Evolutionary conservation across 2,797 vertebrate genomes (phyloP), one percentile per base, ranked within the genome.

Genomic region (Urophycis tenuis): DNA sequence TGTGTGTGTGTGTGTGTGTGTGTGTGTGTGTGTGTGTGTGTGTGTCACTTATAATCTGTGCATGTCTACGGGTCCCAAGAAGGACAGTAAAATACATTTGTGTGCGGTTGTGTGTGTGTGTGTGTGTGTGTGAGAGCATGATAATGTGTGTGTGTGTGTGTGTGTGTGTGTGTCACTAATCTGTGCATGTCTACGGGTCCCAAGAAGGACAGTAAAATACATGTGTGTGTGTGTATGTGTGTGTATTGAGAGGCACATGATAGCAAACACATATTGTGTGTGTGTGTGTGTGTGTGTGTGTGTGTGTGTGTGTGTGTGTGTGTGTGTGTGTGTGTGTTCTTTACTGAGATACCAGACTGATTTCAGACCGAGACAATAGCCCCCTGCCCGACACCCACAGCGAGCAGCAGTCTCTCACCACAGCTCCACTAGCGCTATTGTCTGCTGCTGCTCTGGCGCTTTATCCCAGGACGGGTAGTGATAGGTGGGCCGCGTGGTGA

Each of bases 301-400:
- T 29, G 7, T 70, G 67, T 70, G 7, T 29, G 3, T 70, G 67
- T 22, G 9, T 39, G 60, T 14, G 5, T 33, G 45, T 60, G 41
- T 80, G 60, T 70, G 39, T 75, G 73, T 39, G 53, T 60, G 19
- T 30, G 7, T 67, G 29, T 30, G 29, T 9, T 67, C 45, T 67
- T 67, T 12, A 29, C 60, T 29, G 60, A 29, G 60, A 67, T 67
- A 67, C n/a, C 25, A 11, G 22, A 49, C 45, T 2, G 39, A 49
- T 60, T 41, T 15, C 39, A 17, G 12, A 12, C 11, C 39, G 22
- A 53, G 49, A 49, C 41, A 49, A 49, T 19, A 49, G 15, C 17
- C 2, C 41, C 15, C 17, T 17, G 5, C 45, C 17, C 45, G 17
- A 15, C 17, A 14, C 17, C 45, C 17, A 6, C 17, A 67, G 22